Evolutionary conservation across 2,888 invertebrate genomes (phyloP).

Genomic region (Amphipyra tragopoginis): DNA sequence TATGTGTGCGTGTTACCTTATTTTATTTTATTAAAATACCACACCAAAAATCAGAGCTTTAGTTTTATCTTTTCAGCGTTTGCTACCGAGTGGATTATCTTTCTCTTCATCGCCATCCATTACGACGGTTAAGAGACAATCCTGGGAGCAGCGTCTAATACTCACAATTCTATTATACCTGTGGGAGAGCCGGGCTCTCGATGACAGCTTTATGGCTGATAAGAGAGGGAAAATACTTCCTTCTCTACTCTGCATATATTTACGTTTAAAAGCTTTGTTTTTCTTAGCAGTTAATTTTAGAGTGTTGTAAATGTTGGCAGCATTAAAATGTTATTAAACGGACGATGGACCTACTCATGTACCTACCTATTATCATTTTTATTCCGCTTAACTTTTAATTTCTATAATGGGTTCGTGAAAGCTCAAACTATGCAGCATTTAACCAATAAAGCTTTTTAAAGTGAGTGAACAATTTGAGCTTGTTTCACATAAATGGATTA

Average conservation of each 20-base stretch:
- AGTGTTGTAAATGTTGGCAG: neutral
- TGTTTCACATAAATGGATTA: slow-evolving; percentile 4
- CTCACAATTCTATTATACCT: slow-evolving; percentile 45
- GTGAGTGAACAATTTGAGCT: neutral
- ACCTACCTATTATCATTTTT: too few species aligned
- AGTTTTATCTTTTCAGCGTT: slow-evolving; percentile 9
- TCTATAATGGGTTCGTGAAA: neutral
- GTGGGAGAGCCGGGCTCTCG: slow-evolving; percentile 25
- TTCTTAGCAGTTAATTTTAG: neutral
- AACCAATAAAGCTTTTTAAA: slow-evolving; percentile 12
- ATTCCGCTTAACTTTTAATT: too few species aligned
- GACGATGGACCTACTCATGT: too few species aligned
- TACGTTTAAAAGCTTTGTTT: neutral
- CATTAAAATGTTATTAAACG: neutral
- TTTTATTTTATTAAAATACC: neutral
- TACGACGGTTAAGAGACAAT: slow-evolving; percentile 34
- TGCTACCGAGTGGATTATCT: slow-evolving; percentile 29
- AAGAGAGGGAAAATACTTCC: slow-evolving; percentile 10
- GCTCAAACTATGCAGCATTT: neutral
- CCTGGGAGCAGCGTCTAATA: slow-evolving; percentile 29
- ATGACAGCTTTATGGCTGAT: slow-evolving; percentile 34
- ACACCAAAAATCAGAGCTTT: neutral
- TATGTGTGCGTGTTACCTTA: too few species aligned
- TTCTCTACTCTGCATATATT: slow-evolving; percentile 1
- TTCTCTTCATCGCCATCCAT: slow-evolving; percentile 30